These are phyloP conservation scores for Aplodontia rufa DNA, from an alignment of 2,113 vertebrate species.

Conservation along the genomic window DNA sequence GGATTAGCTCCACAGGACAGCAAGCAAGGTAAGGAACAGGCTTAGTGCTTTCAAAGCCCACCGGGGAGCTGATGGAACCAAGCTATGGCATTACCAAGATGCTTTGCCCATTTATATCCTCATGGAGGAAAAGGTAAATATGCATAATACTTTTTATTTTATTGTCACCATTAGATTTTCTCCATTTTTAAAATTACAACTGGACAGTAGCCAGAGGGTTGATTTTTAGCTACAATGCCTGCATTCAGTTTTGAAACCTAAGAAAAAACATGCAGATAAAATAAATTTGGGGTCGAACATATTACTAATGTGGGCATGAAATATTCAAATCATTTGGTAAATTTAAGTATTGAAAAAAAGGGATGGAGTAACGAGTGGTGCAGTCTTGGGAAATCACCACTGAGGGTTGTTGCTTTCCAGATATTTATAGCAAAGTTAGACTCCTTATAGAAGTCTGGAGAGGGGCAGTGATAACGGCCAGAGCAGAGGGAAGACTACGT, in stretches of 20 bases:
- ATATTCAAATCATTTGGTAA: background rate
- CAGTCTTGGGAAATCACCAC: background rate
- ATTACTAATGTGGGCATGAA: background rate
- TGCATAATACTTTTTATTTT: slow-evolving; percentile 10
- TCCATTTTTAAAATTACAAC: background rate
- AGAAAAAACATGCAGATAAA: background rate
- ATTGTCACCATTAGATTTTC: slow-evolving; percentile 21
- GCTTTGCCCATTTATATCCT: slow-evolving; percentile 10
- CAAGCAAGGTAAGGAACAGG: slow-evolving; percentile 56
- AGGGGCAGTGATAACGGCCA: background rate
- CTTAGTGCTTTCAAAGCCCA: slow-evolving; percentile 46
- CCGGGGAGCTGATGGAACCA: slow-evolving; percentile 19
- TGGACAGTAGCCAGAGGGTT: background rate
- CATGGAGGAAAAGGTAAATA: slow-evolving; percentile 6
- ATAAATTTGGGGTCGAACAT: slow-evolving; percentile 12
- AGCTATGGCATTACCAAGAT: slow-evolving; percentile 15
- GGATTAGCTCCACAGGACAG: slow-evolving; percentile 71
- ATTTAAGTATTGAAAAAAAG: background rate
- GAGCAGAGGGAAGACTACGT: background rate
- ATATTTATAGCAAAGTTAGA: background rate
- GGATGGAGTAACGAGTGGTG: background rate
- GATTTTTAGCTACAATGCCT: background rate
- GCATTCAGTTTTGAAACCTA: background rate
- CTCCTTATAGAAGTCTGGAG: background rate
- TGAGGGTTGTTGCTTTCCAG: background rate